Conservation (phyloP, 2,888 invertebrate species). For the Aromia moschata region DNA sequence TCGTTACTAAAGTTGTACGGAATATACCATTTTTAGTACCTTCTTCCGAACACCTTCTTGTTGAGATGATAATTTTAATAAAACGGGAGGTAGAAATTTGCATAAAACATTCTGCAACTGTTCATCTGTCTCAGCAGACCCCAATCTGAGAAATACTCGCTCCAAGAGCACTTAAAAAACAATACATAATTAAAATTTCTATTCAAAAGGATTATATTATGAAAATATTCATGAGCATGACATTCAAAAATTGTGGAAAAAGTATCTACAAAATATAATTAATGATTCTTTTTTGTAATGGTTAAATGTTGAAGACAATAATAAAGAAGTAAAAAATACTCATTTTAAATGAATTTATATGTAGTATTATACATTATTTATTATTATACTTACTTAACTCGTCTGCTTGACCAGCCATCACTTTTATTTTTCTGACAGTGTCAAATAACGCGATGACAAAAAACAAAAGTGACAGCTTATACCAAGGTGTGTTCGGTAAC, state of each 20-base stretch:
- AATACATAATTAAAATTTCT: neutral
- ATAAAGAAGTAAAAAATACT: neutral
- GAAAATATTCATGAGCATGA: constrained; percentile 28
- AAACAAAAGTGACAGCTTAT: too few relatives aligned
- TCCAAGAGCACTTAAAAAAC: constrained; percentile 79
- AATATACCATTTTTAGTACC: constrained; percentile 50
- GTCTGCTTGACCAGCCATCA: constrained; percentile 43
- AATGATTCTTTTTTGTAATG: too few relatives aligned
- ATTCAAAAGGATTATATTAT: neutral
- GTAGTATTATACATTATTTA: neutral
- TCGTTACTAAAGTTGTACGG: neutral
- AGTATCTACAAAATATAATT: too few relatives aligned
- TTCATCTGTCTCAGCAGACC: constrained; percentile 89
- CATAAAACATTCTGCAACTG: constrained; percentile 83
- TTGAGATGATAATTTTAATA: constrained; percentile 88
- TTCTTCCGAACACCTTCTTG: constrained; percentile 80
- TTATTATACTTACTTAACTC: constrained; percentile 42
- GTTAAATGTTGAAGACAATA: neutral
- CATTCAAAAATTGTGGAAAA: constrained; percentile 27
- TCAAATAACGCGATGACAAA: too few relatives aligned
- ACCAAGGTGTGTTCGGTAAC: too few relatives aligned
- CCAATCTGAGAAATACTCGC: constrained; percentile 87
- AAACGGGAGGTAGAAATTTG: constrained; percentile 86
- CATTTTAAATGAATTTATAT: neutral
- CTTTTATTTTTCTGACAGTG: too few relatives aligned